Percentiles rank a stretch among this genome's conserved stretches.
These are phyloP conservation scores for Lepilemur ruficaudatus DNA, from an alignment of 2,797 vertebrate species.

Conservation along the genomic window DNA sequence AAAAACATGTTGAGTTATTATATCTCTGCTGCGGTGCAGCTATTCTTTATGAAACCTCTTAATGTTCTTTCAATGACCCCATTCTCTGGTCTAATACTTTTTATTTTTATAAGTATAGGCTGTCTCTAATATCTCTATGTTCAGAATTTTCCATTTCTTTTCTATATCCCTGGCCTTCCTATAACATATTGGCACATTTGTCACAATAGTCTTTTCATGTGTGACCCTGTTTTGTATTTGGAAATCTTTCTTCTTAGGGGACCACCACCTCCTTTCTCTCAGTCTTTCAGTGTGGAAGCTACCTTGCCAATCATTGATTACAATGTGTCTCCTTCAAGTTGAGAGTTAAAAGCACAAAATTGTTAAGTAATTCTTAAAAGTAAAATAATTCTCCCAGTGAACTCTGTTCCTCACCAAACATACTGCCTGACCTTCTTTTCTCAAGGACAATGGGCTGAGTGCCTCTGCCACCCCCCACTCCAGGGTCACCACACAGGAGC, in stretches of 20 bases:
- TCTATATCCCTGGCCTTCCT: neutral
- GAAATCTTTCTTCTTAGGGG: neutral
- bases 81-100: neutral
- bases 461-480: neutral
- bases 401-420: neutral
- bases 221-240: neutral
- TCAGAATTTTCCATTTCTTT: neutral
- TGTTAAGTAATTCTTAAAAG: neutral
- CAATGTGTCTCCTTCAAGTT: neutral
- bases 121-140: neutral
- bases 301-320: neutral
- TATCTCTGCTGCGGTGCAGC: no score
- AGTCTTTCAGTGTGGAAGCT: neutral
- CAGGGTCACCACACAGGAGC: neutral
- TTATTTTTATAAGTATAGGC: neutral
- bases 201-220: neutral
- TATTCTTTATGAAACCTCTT: neutral
- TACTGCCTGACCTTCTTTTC: neutral
- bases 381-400: neutral
- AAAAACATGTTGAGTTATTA: no score
- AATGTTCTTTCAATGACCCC: neutral
- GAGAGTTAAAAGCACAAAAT: neutral
- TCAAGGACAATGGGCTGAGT: neutral
- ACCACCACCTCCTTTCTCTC: neutral
- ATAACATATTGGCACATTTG: neutral